Conservation (phyloP, 2,888 invertebrate species). For the Drosophila fungiperda region DNA sequence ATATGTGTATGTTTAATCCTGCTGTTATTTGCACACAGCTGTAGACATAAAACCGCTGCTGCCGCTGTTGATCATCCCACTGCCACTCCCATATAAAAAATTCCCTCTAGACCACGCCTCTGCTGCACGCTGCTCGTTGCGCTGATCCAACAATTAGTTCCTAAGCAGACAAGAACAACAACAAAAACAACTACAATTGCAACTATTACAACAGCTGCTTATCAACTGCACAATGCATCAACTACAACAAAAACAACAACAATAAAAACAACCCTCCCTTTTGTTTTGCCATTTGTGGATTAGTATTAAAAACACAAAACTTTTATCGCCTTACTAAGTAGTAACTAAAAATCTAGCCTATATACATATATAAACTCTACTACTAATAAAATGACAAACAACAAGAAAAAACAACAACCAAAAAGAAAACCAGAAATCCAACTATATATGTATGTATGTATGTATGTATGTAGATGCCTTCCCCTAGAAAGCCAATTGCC, state of each 20-base stretch:
- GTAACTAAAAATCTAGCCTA: slow-evolving; percentile 51
- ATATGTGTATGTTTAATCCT: background rate
- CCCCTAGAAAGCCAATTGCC: slow-evolving; percentile 87
- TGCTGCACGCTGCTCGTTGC: slow-evolving; percentile 55
- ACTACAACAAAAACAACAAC: slow-evolving; percentile 37
- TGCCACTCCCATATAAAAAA: background rate
- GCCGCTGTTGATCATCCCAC: slow-evolving; percentile 17
- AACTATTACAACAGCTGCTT: slow-evolving; percentile 64
- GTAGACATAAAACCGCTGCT: slow-evolving; percentile 5
- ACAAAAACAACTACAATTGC: slow-evolving; percentile 42
- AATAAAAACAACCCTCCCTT: slow-evolving; percentile 13
- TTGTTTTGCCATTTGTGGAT: slow-evolving; percentile 21
- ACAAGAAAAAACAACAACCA: slow-evolving; percentile 29
- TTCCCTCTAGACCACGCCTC: slow-evolving; percentile 37
- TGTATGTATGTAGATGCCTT: slow-evolving; percentile 87
- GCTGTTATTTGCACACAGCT: slow-evolving; percentile 8
- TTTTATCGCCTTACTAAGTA: slow-evolving; percentile 44
- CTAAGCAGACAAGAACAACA: slow-evolving; percentile 39
- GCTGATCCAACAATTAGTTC: slow-evolving; percentile 40
- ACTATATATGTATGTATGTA: slow-evolving; percentile 45
- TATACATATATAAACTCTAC: slow-evolving; percentile 35
- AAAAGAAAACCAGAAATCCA: slow-evolving; percentile 19
- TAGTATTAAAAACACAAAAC: slow-evolving; percentile 2
- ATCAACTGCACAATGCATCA: slow-evolving; percentile 64
- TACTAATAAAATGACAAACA: slow-evolving; percentile 44